Conservation (phyloP, 1,140 invertebrate genomes). For the Neotoxoptera formosana region DNA sequence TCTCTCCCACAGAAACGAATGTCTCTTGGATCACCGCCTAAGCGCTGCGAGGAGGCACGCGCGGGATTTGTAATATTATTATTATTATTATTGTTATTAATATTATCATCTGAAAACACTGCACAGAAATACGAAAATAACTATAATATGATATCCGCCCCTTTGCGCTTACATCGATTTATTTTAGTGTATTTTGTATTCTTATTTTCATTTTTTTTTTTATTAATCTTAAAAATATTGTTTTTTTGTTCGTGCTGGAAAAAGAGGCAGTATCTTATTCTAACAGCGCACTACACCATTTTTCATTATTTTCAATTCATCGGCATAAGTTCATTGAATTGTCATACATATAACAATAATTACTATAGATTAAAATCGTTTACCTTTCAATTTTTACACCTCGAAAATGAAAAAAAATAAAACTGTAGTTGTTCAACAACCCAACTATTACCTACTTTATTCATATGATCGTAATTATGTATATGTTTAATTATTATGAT, state of each 20-base stretch:
- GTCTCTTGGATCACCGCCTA: not conserved
- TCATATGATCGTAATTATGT: no score
- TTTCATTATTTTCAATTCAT: not conserved
- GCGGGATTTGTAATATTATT: not conserved
- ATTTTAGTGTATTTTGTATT: not conserved
- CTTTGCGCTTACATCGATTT: not conserved
- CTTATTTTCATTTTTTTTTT: not conserved
- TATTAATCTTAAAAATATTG: not conserved
- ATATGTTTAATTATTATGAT: not conserved
- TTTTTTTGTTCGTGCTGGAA: not conserved
- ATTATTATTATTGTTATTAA: slow-evolving; percentile 13
- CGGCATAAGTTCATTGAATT: not conserved
- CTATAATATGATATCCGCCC: not conserved
- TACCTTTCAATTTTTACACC: not conserved
- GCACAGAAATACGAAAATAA: not conserved
- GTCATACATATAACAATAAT: not conserved
- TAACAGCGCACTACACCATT: not conserved
- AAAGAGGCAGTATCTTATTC: not conserved
- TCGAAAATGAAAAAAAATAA: not conserved
- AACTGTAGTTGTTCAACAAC: not conserved
- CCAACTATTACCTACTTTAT: not conserved
- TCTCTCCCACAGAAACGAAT: not conserved
- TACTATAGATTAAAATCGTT: not conserved
- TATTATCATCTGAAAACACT: not conserved
- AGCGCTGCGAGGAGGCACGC: not conserved